A percentile compares a stretch with the other conserved stretches of the same genome.
Evolutionary conservation across 2,888 invertebrate genomes (phyloP).

Genomic region (Caenorhabditis auriculariae): DNA sequence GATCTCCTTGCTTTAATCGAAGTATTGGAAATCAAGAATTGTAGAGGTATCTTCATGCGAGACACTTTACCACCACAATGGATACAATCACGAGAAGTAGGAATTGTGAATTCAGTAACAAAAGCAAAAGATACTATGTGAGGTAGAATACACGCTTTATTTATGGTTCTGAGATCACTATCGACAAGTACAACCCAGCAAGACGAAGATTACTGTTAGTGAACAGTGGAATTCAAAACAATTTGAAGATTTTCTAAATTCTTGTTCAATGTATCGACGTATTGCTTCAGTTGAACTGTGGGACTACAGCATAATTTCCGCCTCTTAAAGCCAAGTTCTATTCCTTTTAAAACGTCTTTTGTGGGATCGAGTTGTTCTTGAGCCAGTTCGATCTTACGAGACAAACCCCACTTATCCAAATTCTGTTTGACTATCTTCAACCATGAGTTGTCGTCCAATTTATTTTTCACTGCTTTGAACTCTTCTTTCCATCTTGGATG

Average conservation of each 20-base stretch:
- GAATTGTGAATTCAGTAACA: too few species aligned
- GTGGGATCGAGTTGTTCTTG: neutral
- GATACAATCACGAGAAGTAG: too few species aligned
- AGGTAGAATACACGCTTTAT: too few species aligned
- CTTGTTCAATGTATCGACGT: slow-evolving; percentile 11
- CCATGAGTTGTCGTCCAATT: too few species aligned
- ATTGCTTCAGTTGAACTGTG: slow-evolving; percentile 10
- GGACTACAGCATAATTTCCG: too few species aligned
- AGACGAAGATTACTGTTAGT: slow-evolving; percentile 2
- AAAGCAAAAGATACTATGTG: too few species aligned
- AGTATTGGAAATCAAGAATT: too few species aligned
- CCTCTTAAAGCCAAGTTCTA: slow-evolving; percentile 1
- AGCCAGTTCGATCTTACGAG: neutral
- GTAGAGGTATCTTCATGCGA: too few species aligned
- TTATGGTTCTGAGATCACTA: too few species aligned
- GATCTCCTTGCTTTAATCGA: too few species aligned
- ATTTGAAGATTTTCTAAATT: slow-evolving; percentile 12
- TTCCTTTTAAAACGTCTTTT: neutral
- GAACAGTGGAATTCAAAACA: slow-evolving; percentile 9
- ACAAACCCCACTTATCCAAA: neutral
- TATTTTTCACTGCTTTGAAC: slow-evolving; percentile 5
- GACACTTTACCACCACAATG: too few species aligned
- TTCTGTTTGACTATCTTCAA: neutral
- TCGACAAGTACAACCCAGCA: too few species aligned
- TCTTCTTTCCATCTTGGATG: slow-evolving; percentile 3